Conservation (phyloP, 2,888 invertebrate species). For the Xestoiulus laeticollis region DNA sequence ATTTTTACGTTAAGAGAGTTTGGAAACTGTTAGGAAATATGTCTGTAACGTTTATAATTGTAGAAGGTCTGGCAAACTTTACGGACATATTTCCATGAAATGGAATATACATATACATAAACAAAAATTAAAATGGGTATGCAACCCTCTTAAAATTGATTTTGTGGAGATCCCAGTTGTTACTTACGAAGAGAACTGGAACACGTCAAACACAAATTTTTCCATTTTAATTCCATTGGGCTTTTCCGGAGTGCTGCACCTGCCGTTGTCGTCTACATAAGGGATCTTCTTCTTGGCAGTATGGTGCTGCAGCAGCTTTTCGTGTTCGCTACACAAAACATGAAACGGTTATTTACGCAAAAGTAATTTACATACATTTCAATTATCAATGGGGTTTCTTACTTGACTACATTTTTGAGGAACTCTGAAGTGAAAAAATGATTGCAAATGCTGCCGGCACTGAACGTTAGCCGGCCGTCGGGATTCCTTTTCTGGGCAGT, state of each 20-base stretch:
- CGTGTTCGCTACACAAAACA: slow-evolving; percentile 68
- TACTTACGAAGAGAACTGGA: slow-evolving; percentile 82
- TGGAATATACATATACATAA: too few relatives aligned
- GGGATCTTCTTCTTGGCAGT: slow-evolving; percentile 98
- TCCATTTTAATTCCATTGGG: slow-evolving; percentile 99
- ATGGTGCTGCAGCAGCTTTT: slow-evolving; percentile 84
- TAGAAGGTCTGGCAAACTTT: too few relatives aligned
- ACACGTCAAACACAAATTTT: slow-evolving; percentile 99
- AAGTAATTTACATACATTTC: not conserved
- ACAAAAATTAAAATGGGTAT: too few relatives aligned
- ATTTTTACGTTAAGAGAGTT: too few relatives aligned
- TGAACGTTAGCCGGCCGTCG: slow-evolving; percentile 86
- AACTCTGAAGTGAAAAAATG: slow-evolving; percentile 94
- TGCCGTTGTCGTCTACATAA: slow-evolving; percentile 76
- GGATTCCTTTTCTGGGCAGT: slow-evolving; percentile 81
- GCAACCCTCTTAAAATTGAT: too few relatives aligned
- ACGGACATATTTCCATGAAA: too few relatives aligned
- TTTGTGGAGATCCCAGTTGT: too few relatives aligned
- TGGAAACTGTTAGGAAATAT: too few relatives aligned
- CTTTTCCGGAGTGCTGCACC: slow-evolving; percentile 76
- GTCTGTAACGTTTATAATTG: too few relatives aligned
- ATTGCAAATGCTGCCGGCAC: slow-evolving; percentile 97
- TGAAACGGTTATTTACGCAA: slow-evolving; percentile 34
- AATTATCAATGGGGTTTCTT: slow-evolving; percentile 57
- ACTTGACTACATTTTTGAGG: slow-evolving; percentile 76